Evolutionary conservation across 2,113 vertebrate species (phyloP).

Genomic region (Rhegmatorhina hoffmannsi): DNA sequence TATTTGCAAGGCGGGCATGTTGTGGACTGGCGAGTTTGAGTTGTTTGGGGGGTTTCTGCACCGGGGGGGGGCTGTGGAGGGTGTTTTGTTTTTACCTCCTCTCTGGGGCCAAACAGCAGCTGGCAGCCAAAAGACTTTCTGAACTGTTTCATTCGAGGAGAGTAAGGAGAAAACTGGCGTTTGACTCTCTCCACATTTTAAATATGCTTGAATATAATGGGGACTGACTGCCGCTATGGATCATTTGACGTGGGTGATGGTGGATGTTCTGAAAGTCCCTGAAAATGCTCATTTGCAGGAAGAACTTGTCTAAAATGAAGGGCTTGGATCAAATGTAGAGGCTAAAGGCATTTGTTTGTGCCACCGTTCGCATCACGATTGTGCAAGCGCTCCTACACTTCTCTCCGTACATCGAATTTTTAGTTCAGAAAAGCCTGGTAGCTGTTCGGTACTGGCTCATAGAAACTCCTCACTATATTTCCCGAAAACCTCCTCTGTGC

Average conservation of each 20-base stretch:
- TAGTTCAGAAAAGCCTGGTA: constrained; percentile 38
- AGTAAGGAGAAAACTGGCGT: not conserved
- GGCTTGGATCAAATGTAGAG: not conserved
- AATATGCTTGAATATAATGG: constrained; percentile 1
- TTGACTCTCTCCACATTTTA: constrained; percentile 1
- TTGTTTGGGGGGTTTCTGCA: not conserved
- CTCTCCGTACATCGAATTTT: constrained; percentile 7
- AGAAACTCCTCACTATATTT: constrained; percentile 70
- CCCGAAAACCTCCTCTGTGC: constrained; percentile 72
- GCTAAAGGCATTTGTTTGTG: not conserved
- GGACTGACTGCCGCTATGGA: not conserved
- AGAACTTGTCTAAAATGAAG: constrained; percentile 47
- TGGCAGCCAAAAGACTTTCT: constrained; percentile 33
- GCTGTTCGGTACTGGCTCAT: constrained; percentile 37
- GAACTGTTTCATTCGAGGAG: constrained; percentile 34
- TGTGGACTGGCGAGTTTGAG: not conserved
- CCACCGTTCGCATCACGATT: not conserved
- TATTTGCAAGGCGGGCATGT: not conserved
- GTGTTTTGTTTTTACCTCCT: not conserved
- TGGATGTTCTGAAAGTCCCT: not conserved
- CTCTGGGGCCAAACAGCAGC: constrained; percentile 26
- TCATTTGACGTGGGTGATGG: not conserved
- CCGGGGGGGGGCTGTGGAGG: fast-evolving
- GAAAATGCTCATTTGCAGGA: constrained; percentile 28
- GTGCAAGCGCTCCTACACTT: not conserved